phyloP scores from a whole-genome alignment of 2,113 vertebrate species.

The Rhea americana region DNA sequence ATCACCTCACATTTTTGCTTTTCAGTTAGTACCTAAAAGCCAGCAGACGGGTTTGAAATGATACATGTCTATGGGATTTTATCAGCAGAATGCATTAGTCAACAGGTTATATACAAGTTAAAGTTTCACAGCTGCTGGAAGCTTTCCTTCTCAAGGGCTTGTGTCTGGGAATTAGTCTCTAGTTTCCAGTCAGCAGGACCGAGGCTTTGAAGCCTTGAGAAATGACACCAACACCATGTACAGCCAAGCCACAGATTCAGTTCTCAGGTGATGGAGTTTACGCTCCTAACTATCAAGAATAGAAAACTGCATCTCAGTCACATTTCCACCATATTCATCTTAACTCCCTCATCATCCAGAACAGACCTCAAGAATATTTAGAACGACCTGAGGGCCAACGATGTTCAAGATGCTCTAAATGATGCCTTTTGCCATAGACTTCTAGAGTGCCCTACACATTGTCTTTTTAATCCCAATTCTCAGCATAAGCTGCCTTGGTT shows the following conservation, averaged over 20 bases:
- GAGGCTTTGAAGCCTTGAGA: neutral
- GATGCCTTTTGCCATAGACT: neutral
- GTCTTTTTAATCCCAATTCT: neutral
- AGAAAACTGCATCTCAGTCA: neutral
- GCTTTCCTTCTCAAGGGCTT: neutral
- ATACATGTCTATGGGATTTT: neutral
- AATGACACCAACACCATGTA: neutral
- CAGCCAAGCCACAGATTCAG: neutral
- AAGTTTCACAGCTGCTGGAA: neutral
- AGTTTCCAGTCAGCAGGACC: neutral
- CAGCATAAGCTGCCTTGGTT: neutral
- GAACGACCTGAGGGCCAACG: neutral
- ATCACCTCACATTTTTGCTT: constrained; percentile 21
- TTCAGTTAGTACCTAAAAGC: constrained; percentile 15
- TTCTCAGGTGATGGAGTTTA: neutral
- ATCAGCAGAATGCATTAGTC: neutral
- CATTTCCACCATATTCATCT: neutral
- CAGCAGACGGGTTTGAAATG: neutral
- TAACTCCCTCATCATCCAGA: neutral
- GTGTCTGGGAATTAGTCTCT: neutral
- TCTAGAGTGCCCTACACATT: neutral
- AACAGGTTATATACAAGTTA: neutral
- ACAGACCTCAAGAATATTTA: neutral
- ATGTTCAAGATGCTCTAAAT: neutral
- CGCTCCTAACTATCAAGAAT: fast-evolving